Percentiles rank a stretch among this genome's conserved stretches.
Evolutionary conservation across 2,113 vertebrate species (phyloP).

Genomic region (Cephalopholis sonnerati): DNA sequence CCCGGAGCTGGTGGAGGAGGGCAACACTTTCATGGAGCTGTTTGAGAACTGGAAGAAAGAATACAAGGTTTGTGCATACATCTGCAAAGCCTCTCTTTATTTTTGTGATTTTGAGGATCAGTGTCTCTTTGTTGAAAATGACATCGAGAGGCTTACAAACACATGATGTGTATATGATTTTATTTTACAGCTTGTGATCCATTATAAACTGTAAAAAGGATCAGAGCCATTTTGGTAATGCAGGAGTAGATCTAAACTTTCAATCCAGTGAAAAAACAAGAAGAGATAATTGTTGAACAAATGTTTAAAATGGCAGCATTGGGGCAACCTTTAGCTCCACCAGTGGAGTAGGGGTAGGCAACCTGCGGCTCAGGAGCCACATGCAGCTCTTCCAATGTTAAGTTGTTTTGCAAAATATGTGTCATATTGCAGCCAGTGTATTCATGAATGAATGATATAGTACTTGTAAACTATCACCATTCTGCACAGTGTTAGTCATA

Average conservation of each 20-base stretch:
- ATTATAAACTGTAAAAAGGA: background rate
- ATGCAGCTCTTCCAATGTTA: no score
- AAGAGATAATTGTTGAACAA: background rate
- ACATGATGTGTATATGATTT: background rate
- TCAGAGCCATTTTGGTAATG: background rate
- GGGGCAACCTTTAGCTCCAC: no score
- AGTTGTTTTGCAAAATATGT: no score
- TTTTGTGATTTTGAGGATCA: background rate
- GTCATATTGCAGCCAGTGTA: background rate
- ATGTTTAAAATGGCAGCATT: background rate
- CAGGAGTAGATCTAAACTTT: background rate
- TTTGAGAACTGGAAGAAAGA: conserved; percentile 99
- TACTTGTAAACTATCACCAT: background rate
- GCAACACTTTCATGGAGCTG: conserved; percentile 93
- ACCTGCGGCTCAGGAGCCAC: no score
- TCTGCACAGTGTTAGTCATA: background rate
- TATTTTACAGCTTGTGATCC: background rate
- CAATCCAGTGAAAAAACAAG: no score
- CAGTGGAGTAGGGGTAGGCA: no score
- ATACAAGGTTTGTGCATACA: conserved; percentile 89
- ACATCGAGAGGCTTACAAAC: background rate
- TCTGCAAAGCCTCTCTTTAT: background rate
- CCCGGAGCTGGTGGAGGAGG: conserved; percentile 90
- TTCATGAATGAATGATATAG: background rate
- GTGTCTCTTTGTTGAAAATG: background rate